Evolutionary conservation across 2,888 invertebrate genomes (phyloP).

Genomic region (Helleia helle): DNA sequence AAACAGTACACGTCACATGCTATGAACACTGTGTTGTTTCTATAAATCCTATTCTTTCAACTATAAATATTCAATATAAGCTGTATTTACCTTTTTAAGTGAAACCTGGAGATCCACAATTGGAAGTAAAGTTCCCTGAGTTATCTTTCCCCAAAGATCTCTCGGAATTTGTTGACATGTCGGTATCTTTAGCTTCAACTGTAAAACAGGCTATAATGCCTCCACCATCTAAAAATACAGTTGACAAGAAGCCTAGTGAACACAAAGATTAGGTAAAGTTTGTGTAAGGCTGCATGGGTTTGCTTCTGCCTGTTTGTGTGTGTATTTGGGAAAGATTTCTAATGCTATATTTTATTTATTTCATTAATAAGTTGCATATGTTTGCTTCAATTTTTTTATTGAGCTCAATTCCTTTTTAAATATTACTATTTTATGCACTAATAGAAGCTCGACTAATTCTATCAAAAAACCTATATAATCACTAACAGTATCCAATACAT

Average conservation of each 20-base stretch:
- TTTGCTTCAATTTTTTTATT: too few relatives aligned
- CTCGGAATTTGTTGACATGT: constrained; percentile 68
- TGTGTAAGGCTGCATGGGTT: constrained; percentile 12
- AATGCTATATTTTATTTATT: too few relatives aligned
- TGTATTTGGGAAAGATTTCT: too few relatives aligned
- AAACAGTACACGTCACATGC: too few relatives aligned
- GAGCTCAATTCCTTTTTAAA: too few relatives aligned
- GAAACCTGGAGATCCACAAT: constrained; percentile 79
- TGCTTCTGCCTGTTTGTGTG: constrained; percentile 15
- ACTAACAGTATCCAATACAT: too few relatives aligned
- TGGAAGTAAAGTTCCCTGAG: constrained; percentile 74
- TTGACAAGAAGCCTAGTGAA: constrained; percentile 37
- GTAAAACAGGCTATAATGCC: constrained; percentile 63
- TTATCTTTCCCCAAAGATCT: constrained; percentile 75
- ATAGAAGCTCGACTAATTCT: too few relatives aligned
- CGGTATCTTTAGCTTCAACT: constrained; percentile 49
- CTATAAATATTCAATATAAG: not conserved
- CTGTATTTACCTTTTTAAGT: constrained; percentile 45
- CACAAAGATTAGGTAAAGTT: constrained; percentile 57
- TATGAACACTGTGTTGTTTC: too few relatives aligned
- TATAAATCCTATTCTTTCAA: not conserved
- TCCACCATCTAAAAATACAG: constrained; percentile 47
- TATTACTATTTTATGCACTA: too few relatives aligned
- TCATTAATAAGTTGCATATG: too few relatives aligned
- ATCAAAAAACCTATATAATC: too few relatives aligned